A percentile compares a stretch with the other conserved stretches of the same genome.
Conservation (phyloP, 2,113 vertebrate genomes). For the Mustelus asterias region DNA sequence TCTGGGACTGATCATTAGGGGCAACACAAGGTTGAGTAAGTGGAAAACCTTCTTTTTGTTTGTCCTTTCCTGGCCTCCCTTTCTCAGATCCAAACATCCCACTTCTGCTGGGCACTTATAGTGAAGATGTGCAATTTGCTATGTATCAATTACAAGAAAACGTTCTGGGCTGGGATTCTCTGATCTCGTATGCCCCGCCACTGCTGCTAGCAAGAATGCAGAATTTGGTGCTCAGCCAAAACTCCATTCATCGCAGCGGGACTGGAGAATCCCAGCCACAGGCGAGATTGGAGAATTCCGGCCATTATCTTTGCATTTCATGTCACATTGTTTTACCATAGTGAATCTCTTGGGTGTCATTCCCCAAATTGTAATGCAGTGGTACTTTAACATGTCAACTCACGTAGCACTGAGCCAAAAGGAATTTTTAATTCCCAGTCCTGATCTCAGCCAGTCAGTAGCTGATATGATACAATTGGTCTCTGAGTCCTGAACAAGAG, state of each 20-base stretch:
- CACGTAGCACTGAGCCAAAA: neutral
- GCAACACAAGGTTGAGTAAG: neutral
- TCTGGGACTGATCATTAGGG: neutral
- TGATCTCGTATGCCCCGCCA: no score
- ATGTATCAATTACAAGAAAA: neutral
- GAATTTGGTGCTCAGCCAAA: no score
- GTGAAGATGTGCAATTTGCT: neutral
- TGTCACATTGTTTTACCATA: neutral
- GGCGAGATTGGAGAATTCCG: no score
- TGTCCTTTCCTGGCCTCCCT: neutral
- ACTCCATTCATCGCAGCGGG: no score
- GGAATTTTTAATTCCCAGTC: neutral
- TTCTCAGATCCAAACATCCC: neutral
- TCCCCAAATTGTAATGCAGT: neutral
- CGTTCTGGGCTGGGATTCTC: no score
- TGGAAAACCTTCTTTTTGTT: neutral
- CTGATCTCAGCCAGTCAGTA: neutral
- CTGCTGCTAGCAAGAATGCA: no score
- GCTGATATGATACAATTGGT: neutral
- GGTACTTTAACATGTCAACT: neutral
- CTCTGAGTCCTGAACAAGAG: neutral
- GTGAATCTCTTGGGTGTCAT: neutral
- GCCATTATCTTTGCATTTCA: neutral
- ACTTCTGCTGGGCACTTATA: neutral
- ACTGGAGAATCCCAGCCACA: no score